A percentile compares a stretch with the other conserved stretches of the same genome.
Conservation (phyloP, 2,113 vertebrate species). For the Mesoclemmys tuberculata region DNA sequence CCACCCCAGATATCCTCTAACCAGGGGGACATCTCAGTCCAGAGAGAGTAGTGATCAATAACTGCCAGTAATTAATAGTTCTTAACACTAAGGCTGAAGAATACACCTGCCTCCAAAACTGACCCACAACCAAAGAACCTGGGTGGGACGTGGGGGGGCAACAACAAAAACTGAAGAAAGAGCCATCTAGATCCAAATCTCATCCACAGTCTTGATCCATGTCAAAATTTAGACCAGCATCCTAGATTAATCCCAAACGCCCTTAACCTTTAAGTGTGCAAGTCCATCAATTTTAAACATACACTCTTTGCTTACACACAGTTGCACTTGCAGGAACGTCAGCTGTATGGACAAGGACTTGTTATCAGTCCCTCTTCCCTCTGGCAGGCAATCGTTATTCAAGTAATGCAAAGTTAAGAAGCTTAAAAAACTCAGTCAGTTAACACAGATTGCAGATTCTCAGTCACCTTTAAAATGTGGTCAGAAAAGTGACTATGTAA, state of each 20-base stretch:
- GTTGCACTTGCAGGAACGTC: neutral
- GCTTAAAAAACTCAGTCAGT: neutral
- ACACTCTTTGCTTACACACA: neutral
- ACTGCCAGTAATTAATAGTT: neutral
- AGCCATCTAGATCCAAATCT: conserved; percentile 33
- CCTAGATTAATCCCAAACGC: conserved; percentile 55
- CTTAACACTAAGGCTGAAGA: neutral
- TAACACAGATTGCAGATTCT: neutral
- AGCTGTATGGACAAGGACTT: neutral
- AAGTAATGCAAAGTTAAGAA: neutral
- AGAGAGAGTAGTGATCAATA: neutral
- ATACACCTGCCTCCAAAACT: neutral
- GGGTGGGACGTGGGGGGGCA: neutral
- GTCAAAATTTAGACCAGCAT: conserved; percentile 32
- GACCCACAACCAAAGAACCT: neutral
- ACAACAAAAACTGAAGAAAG: conserved; percentile 11
- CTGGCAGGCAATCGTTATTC: neutral
- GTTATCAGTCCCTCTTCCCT: neutral
- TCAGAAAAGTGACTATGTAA: neutral
- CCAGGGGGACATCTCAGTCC: neutral
- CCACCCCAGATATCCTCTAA: neutral
- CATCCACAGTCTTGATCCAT: neutral
- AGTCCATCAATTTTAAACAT: neutral
- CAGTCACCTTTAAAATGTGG: neutral
- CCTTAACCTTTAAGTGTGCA: neutral